Conservation (phyloP, 1,140 invertebrate genomes). For the Teleogryllus occipitalis region DNA sequence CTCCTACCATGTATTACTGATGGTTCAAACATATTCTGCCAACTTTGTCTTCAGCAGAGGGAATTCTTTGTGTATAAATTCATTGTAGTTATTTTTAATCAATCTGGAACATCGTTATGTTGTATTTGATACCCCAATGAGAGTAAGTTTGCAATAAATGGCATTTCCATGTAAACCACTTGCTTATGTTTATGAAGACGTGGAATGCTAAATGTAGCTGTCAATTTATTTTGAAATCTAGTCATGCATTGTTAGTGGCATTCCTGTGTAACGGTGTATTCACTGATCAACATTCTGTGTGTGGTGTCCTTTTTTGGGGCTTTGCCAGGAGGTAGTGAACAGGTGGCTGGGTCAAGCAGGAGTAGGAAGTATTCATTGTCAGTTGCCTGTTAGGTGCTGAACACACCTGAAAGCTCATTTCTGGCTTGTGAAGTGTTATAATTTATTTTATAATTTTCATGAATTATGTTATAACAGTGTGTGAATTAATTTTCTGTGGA, state of each 20-base stretch:
- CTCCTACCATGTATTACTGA: neutral
- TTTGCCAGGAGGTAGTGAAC: neutral
- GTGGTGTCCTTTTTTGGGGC: neutral
- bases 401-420: no score
- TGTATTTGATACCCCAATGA: neutral
- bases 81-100: neutral
- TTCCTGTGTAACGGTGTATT: neutral
- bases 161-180: neutral
- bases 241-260: neutral
- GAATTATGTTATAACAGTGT: no score
- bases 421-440: no score
- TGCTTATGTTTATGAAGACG: neutral
- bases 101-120: neutral
- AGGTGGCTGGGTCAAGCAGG: neutral
- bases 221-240: neutral
- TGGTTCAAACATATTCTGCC: neutral
- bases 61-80: neutral
- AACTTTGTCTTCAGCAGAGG: neutral
- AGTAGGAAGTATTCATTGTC: neutral
- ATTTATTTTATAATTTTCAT: no score
- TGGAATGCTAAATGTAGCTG: neutral
- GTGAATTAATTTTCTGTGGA: no score
- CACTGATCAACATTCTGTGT: neutral
- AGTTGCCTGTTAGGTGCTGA: neutral
- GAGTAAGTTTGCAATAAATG: slow-evolving; percentile 5